Percentiles rank a stretch among this genome's conserved stretches.
Evolutionary conservation across 2,888 invertebrate species (phyloP).

Genomic region (Eueremaeus valkanovi): DNA sequence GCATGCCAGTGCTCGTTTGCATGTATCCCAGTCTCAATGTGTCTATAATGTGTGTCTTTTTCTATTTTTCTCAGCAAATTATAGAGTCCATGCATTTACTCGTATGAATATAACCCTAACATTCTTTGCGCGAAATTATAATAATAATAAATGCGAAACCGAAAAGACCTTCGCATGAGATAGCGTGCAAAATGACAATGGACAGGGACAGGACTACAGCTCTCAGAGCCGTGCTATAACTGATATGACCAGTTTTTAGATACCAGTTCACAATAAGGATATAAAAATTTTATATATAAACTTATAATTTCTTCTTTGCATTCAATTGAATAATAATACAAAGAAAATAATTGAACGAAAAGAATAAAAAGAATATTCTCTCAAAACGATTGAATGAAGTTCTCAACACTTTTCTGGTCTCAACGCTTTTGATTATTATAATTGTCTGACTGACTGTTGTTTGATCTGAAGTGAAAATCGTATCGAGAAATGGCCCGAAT

Average conservation of each 20-base stretch:
- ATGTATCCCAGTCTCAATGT: constrained; percentile 2
- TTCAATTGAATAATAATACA: neutral
- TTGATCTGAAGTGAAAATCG: neutral
- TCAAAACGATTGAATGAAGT: neutral
- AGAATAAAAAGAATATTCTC: neutral
- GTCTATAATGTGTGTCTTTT: constrained; percentile 35
- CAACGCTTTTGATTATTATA: neutral
- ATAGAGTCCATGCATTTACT: constrained; percentile 28
- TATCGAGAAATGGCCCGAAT: constrained; percentile 7
- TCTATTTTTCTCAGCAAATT: constrained; percentile 32
- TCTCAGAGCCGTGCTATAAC: neutral
- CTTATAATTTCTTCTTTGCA: neutral
- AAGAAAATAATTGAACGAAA: neutral
- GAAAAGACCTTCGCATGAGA: constrained; percentile 33
- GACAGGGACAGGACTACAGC: constrained; percentile 4
- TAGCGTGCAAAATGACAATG: constrained; percentile 35
- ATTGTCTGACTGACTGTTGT: neutral
- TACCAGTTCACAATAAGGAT: constrained; percentile 12
- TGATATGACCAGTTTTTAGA: constrained; percentile 15
- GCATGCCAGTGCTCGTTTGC: neutral
- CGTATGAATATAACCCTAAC: constrained; percentile 31
- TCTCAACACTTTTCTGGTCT: neutral
- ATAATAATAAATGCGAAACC: constrained; percentile 28
- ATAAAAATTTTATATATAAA: neutral
- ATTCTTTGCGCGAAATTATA: constrained; percentile 32